Conservation (phyloP, 2,888 invertebrate genomes). For the Pollenia labialis region DNA sequence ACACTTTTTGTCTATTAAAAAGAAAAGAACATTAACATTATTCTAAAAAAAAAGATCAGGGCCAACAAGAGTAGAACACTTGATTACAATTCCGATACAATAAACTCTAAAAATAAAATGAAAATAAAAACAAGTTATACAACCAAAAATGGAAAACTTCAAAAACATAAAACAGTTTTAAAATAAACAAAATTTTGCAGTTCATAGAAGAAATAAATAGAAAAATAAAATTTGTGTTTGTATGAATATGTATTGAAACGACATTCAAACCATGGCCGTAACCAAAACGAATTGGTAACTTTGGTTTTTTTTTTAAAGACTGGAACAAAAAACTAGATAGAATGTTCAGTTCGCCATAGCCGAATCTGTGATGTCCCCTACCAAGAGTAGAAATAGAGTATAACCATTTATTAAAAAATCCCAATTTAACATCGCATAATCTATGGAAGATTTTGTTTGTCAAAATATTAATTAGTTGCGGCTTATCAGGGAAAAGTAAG, state of each 20-base stretch:
- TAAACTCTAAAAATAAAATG: neutral
- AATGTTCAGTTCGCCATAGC: too few relatives aligned
- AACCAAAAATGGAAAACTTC: neutral
- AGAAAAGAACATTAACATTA: constrained; percentile 4
- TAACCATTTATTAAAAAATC: too few relatives aligned
- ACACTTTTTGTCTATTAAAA: neutral
- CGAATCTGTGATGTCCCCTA: too few relatives aligned
- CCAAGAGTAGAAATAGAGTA: too few relatives aligned
- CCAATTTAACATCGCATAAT: too few relatives aligned
- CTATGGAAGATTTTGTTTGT: too few relatives aligned
- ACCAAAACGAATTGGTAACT: constrained; percentile 26
- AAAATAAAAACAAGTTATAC: neutral
- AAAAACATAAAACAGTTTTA: neutral
- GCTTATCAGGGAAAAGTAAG: too few relatives aligned
- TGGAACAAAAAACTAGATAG: neutral
- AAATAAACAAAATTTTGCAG: neutral
- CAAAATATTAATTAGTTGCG: too few relatives aligned
- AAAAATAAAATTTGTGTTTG: constrained; percentile 2
- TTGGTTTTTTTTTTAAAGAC: constrained; percentile 7
- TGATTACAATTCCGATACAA: constrained; percentile 38
- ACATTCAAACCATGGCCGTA: constrained; percentile 10
- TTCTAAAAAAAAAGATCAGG: neutral
- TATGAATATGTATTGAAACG: constrained; percentile 23
- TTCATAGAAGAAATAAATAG: constrained; percentile 16
- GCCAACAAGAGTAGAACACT: constrained; percentile 4